Evolutionary conservation across 2,113 vertebrate genomes (phyloP).

Genomic region (Ploceus nigricollis): DNA sequence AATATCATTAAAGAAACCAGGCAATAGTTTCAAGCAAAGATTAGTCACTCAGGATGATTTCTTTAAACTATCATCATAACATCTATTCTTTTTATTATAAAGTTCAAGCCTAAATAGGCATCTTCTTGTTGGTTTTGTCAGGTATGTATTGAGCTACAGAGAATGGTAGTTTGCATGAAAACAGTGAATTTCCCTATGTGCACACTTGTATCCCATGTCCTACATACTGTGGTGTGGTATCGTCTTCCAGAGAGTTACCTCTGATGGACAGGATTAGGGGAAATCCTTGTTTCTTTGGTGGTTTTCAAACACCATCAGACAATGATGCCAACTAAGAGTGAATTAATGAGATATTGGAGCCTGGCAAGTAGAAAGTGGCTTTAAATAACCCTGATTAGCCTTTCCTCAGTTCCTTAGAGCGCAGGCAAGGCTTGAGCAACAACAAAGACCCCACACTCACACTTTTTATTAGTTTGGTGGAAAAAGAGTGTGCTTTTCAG

Average conservation of each 20-base stretch:
- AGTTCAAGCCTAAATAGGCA: neutral
- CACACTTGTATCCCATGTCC: neutral
- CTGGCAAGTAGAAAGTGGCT: slow-evolving; percentile 79
- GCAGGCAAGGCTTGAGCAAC: slow-evolving; percentile 66
- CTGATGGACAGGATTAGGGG: slow-evolving; percentile 90
- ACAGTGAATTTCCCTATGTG: neutral
- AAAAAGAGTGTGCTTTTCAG: slow-evolving; percentile 89
- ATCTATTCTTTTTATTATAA: neutral
- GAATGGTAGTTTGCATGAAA: neutral
- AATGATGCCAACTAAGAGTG: slow-evolving; percentile 86
- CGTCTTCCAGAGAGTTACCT: slow-evolving; percentile 80
- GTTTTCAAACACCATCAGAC: slow-evolving; percentile 86
- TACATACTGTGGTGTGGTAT: slow-evolving; percentile 49
- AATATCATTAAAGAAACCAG: neutral
- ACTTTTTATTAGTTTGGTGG: slow-evolving; percentile 87
- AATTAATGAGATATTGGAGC: slow-evolving; percentile 86
- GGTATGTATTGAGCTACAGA: neutral
- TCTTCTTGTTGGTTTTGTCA: neutral
- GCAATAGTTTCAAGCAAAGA: neutral
- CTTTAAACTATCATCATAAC: neutral
- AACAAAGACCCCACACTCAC: slow-evolving; percentile 84
- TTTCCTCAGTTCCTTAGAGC: slow-evolving; percentile 69
- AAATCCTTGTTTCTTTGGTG: slow-evolving; percentile 90
- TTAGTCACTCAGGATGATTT: neutral
- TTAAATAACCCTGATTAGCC: slow-evolving; percentile 87